Conservation (phyloP, 2,113 vertebrate species). For the Cyrtonyx montezumae region DNA sequence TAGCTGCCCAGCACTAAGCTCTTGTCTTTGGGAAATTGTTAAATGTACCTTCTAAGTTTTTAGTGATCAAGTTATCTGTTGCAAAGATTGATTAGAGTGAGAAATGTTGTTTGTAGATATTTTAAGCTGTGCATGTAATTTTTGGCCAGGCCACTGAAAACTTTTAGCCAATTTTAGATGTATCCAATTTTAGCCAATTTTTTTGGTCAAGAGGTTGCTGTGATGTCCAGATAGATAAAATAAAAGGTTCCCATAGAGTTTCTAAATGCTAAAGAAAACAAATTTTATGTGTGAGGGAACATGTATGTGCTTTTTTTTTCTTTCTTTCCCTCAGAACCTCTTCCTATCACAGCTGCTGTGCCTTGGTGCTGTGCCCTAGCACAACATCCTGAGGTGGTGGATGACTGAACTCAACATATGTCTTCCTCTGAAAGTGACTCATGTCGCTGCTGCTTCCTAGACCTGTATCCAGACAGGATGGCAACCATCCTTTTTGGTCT, state of each 20-base stretch:
- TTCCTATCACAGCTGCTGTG: background rate
- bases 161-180: too few species aligned
- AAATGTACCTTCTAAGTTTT: fast-evolving
- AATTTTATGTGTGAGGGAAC: background rate
- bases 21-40: background rate
- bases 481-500: background rate
- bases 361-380: fast-evolving
- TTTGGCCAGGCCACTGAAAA: background rate
- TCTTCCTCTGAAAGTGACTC: background rate
- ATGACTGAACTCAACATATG: background rate
- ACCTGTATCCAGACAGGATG: background rate
- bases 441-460: background rate
- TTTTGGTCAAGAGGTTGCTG: background rate
- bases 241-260: background rate
- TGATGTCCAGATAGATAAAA: fast-evolving
- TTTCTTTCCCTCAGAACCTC: background rate
- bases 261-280: background rate
- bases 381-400: background rate
- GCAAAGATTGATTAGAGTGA: background rate
- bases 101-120: background rate
- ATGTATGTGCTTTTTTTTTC: background rate
- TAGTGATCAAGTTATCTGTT: fast-evolving
- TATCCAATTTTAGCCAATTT: too few species aligned
- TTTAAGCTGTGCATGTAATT: background rate
- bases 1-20: background rate